These are phyloP conservation scores for Triplophysa bombifrons DNA, from an alignment of 2,797 vertebrate genomes.

Conservation along the genomic window DNA sequence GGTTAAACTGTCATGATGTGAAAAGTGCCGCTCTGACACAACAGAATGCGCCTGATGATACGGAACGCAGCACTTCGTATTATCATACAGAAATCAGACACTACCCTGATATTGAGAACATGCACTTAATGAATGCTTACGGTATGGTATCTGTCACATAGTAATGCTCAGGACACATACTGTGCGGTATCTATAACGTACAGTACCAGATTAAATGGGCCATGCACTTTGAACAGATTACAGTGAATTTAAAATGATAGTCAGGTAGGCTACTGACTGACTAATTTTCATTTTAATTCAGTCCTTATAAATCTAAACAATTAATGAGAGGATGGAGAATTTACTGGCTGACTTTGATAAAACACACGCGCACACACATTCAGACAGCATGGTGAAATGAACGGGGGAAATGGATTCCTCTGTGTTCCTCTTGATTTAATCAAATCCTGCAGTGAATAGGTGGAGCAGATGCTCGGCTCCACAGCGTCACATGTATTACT, in stretches of 20 bases:
- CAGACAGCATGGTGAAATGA: neutral
- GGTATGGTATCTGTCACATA: neutral
- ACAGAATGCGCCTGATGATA: neutral
- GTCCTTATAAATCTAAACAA: neutral
- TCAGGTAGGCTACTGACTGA: too few species aligned
- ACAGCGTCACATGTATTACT: constrained; percentile 33
- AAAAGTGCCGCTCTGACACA: constrained; percentile 50
- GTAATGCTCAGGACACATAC: neutral
- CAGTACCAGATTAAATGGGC: neutral
- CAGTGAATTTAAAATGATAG: too few species aligned
- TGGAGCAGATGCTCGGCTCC: constrained; percentile 38
- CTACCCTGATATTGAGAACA: neutral
- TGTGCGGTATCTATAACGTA: too few species aligned
- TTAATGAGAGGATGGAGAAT: neutral
- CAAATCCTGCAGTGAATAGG: constrained; percentile 29
- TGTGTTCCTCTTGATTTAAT: constrained; percentile 44
- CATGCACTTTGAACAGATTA: neutral
- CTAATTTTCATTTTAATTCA: neutral
- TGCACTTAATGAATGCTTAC: neutral
- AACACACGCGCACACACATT: neutral
- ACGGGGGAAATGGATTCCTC: constrained; percentile 7
- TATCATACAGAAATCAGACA: neutral
- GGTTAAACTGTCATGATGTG: constrained; percentile 58
- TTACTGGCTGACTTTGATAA: neutral
- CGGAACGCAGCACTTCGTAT: neutral